Percentiles rank a stretch among this genome's conserved stretches.
Conservation (phyloP, 1,140 invertebrate genomes). For the Steinernema khuongi region DNA sequence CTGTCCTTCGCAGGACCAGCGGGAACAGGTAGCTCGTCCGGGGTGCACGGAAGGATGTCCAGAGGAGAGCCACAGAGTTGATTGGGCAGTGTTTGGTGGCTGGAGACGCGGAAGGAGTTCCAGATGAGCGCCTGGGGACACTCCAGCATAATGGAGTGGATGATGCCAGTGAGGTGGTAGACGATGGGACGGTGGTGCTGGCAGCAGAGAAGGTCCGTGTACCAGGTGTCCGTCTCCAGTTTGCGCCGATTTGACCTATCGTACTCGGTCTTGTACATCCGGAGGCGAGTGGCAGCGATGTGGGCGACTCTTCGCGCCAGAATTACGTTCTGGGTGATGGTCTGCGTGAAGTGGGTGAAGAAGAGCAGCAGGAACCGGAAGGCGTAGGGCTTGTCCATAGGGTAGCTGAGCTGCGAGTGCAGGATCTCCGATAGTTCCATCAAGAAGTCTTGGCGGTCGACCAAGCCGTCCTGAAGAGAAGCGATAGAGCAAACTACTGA, state of each 20-base stretch:
- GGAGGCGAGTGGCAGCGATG: constrained; percentile 35
- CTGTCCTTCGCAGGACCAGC: constrained; percentile 21
- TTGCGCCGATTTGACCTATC: constrained; percentile 30
- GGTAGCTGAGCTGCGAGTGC: constrained; percentile 39
- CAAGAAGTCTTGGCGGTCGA: constrained; percentile 48
- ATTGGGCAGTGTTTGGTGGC: constrained; percentile 6
- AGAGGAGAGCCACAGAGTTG: constrained; percentile 46
- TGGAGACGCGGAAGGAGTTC: constrained; percentile 24
- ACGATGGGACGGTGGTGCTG: constrained; percentile 44
- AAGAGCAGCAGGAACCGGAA: constrained; percentile 44
- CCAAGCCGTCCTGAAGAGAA: constrained; percentile 41
- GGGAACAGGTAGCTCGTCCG: constrained; percentile 39
- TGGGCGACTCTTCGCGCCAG: constrained; percentile 36
- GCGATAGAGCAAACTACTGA: not conserved
- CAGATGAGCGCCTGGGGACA: constrained; percentile 48
- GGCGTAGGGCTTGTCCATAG: constrained; percentile 45
- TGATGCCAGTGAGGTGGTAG: constrained; percentile 40
- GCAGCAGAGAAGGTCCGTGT: constrained; percentile 39
- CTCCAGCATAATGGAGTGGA: constrained; percentile 45
- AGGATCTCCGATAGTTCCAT: constrained; percentile 44
- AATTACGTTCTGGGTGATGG: constrained; percentile 46
- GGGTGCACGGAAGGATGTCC: not conserved
- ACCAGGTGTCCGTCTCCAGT: constrained; percentile 31
- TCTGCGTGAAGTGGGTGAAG: constrained; percentile 39
- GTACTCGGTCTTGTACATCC: constrained; percentile 39